Evolutionary conservation across 2,888 invertebrate genomes (phyloP), one percentile per base, ranked within the genome.

Genomic region (Magallana nippona): DNA sequence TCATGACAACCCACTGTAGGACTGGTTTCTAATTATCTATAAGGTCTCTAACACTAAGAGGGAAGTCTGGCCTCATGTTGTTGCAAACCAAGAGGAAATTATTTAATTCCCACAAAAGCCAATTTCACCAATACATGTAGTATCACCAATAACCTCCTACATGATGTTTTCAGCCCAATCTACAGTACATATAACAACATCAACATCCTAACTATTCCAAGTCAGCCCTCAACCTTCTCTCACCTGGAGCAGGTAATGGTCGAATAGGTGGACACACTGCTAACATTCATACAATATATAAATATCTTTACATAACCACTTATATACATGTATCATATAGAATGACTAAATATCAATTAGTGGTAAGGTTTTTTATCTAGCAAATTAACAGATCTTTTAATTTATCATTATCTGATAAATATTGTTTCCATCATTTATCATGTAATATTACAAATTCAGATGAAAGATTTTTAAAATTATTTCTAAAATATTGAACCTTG

Each of bases 171-270:
- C 15, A 13, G 15, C 8, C 27, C 71, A 15, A 22, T 22, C 27
- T 44, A 44, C 44, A 44, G 22, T 71, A 71, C 71, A n/a, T n/a
- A n/a, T n/a, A 10, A 27, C 15, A 71, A 44, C 44, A 44, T 44
- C 44, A 32, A 32, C 71, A 15, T 3, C 15, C n/a, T 19, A 19
- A 60, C 60, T 27, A 71, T 71, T 32, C 71, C 15, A 71, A 2
- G 13, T 71, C 10, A 71, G 13, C 27, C 71, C 71, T 27, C 71
- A 71, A 10, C 71, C 71, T 27, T 71, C 27, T 71, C 71, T 71
- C 71, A 71, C 71, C 71, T 71, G 71, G 71, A 32, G 32, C 32
- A 32, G 71, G 71, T 32, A 71, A 71, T 27, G 71, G 71, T 71
- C 71, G 22, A 15, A 71, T 27, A 71, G 71, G 71, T 27, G 71